Percentiles rank a stretch among this genome's conserved stretches.
phyloP scores from a whole-genome alignment of 2,888 invertebrate genomes.

The Eremobia ochroleuca region DNA sequence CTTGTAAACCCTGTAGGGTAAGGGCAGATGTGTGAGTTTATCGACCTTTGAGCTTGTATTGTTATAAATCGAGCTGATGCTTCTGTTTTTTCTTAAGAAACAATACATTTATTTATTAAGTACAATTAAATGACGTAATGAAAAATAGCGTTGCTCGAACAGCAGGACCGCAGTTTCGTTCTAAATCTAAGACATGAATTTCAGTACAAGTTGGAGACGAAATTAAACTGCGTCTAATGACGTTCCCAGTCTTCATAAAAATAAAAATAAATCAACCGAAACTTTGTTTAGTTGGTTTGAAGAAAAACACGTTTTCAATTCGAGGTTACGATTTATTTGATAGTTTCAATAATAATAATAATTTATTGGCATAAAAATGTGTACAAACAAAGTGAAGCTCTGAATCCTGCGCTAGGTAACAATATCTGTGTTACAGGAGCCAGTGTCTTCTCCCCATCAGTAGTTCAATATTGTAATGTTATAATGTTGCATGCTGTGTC shows the following conservation, averaged over 20 bases:
- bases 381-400: too few species aligned
- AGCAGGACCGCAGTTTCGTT: not conserved
- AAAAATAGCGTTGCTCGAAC: not conserved
- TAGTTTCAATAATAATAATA: too few species aligned
- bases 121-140: too few species aligned
- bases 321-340: not conserved
- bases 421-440: too few species aligned
- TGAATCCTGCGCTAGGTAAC: too few species aligned
- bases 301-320: not conserved
- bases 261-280: not conserved
- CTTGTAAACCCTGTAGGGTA: conserved; percentile 31
- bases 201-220: not conserved
- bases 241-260: not conserved
- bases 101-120: not conserved
- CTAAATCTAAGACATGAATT: not conserved
- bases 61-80: not conserved
- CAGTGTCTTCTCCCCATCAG: too few species aligned
- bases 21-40: conserved; percentile 29
- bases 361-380: too few species aligned
- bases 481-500: too few species aligned
- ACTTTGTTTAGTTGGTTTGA: not conserved
- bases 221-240: not conserved
- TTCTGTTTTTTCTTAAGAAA: not conserved
- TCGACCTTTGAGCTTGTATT: conserved; percentile 14
- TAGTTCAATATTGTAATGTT: too few species aligned